phyloP scores from a whole-genome alignment of 2,888 invertebrate species.

The Drosophila picticornis region DNA sequence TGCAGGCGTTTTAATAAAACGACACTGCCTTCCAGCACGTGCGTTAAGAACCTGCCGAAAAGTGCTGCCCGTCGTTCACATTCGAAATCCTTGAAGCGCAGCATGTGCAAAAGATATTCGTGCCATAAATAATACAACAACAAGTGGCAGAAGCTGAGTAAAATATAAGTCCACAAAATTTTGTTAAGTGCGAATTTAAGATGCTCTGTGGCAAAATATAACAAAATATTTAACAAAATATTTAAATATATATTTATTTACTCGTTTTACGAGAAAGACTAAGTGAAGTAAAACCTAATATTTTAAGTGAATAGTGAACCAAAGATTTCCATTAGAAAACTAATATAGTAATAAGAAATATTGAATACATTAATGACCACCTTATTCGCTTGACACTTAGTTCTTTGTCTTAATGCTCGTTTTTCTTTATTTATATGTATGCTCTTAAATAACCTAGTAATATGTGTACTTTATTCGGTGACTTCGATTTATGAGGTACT shows the following conservation, averaged over 20 bases:
- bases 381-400: too few species aligned
- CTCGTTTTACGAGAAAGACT: too few species aligned
- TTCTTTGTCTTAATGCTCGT: background rate
- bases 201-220: conserved; percentile 18
- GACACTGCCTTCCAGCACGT: conserved; percentile 23
- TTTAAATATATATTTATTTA: too few species aligned
- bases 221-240: background rate
- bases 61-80: conserved; percentile 23
- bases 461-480: background rate
- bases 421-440: background rate
- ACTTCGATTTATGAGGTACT: background rate
- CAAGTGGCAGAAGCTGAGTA: conserved; percentile 17
- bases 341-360: too few species aligned
- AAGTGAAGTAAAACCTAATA: too few species aligned
- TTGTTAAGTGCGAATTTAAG: conserved; percentile 6
- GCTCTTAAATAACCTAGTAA: background rate
- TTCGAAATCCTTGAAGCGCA: conserved; percentile 30
- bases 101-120: conserved; percentile 50
- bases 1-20: conserved; percentile 48
- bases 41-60: conserved; percentile 32
- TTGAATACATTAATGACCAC: too few species aligned
- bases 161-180: background rate
- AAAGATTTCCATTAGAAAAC: too few species aligned
- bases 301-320: too few species aligned
- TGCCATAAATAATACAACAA: conserved; percentile 54